A percentile compares a stretch with the other conserved stretches of the same genome.
These are phyloP conservation scores for Chymomyza procnemis DNA, from an alignment of 2,888 invertebrate genomes.

Conservation along the genomic window DNA sequence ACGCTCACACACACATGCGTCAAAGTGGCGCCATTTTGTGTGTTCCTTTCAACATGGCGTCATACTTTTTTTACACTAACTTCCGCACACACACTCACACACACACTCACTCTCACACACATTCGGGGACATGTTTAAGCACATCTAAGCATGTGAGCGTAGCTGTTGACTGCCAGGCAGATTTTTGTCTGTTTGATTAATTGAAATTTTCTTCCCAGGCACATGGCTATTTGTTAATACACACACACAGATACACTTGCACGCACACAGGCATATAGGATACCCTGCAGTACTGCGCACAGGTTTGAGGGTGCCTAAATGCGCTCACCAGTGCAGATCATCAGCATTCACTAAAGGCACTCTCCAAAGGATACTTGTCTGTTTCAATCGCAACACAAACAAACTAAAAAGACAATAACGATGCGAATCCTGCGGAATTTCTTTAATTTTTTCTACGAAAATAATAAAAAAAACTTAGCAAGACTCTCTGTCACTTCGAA, in stretches of 20 bases:
- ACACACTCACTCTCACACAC: neutral
- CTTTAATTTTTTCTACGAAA: too few relatives aligned
- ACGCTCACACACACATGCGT: conserved; percentile 1
- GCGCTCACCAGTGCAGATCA: too few relatives aligned
- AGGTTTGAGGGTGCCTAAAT: too few relatives aligned
- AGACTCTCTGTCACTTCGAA: too few relatives aligned
- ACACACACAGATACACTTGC: neutral
- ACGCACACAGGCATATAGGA: neutral
- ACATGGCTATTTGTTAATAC: neutral
- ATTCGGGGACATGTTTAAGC: neutral
- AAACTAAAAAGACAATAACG: too few relatives aligned
- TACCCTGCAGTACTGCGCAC: too few relatives aligned
- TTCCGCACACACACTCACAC: neutral
- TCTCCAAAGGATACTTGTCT: too few relatives aligned
- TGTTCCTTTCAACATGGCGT: neutral
- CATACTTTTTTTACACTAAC: neutral
- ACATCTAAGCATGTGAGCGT: neutral
- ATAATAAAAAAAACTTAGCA: too few relatives aligned
- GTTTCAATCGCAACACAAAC: too few relatives aligned
- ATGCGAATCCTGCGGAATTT: too few relatives aligned
- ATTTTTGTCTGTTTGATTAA: conserved; percentile 67
- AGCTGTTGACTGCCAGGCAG: conserved; percentile 40
- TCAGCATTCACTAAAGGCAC: too few relatives aligned
- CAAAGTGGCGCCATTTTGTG: conserved; percentile 23
- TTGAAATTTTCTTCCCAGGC: conserved; percentile 45